These are phyloP conservation scores for Palloptera scutellata DNA, from an alignment of 2,888 invertebrate species.

Conservation along the genomic window DNA sequence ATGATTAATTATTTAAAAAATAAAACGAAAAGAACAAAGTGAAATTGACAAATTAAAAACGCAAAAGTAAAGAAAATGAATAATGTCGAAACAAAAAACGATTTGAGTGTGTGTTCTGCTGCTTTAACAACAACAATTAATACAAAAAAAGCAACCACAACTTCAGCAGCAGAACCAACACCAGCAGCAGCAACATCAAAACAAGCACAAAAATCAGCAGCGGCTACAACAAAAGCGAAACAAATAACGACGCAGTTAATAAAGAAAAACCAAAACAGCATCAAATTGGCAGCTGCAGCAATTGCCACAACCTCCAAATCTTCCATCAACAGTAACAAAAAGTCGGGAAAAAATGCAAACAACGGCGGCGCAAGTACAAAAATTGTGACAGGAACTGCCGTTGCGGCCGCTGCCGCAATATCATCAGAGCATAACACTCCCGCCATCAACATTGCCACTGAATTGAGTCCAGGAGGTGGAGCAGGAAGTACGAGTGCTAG, in stretches of 20 bases:
- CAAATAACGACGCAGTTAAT: slow-evolving; percentile 17
- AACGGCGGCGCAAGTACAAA: slow-evolving; percentile 28
- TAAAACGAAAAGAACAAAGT: slow-evolving; percentile 12
- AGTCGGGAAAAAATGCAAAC: slow-evolving; percentile 34
- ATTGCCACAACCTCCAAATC: slow-evolving; percentile 36
- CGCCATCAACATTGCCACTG: slow-evolving; percentile 34
- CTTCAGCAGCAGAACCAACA: slow-evolving; percentile 17
- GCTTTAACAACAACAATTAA: slow-evolving; percentile 28
- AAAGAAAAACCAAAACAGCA: slow-evolving; percentile 17
- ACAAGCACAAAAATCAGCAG: not conserved
- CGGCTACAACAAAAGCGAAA: not conserved
- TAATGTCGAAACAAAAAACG: slow-evolving; percentile 38
- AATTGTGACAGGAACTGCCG: slow-evolving; percentile 29
- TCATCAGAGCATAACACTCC: slow-evolving; percentile 27
- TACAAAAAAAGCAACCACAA: slow-evolving; percentile 18
- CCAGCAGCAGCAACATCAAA: slow-evolving; percentile 24
- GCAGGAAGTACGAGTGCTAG: slow-evolving; percentile 27
- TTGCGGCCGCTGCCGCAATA: slow-evolving; percentile 35
- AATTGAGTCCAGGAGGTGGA: slow-evolving; percentile 1
- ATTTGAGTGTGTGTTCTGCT: slow-evolving; percentile 38
- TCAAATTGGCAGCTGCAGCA: slow-evolving; percentile 40
- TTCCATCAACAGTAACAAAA: slow-evolving; percentile 32
- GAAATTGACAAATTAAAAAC: slow-evolving; percentile 1
- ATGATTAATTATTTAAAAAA: not conserved
- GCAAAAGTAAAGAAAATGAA: slow-evolving; percentile 32